Conservation (phyloP, 2,113 vertebrate genomes). For the Triplophysa tibetana region DNA sequence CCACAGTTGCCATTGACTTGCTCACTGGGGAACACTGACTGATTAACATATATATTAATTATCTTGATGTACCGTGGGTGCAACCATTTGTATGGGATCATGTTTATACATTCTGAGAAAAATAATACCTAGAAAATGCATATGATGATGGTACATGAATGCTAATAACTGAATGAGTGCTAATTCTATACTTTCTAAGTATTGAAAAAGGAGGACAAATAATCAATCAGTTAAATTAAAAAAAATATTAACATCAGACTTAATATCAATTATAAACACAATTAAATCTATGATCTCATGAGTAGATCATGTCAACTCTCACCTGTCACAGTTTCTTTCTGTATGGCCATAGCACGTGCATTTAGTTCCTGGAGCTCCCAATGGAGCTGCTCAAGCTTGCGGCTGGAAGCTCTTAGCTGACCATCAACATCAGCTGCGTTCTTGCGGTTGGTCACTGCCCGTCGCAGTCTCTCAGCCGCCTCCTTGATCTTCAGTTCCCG, state of each 20-base stretch:
- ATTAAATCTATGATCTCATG: neutral
- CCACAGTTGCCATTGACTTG: no score
- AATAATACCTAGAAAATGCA: no score
- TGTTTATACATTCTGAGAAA: no score
- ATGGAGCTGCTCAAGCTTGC: slow-evolving; percentile 73
- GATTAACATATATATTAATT: no score
- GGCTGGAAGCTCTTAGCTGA: slow-evolving; percentile 69
- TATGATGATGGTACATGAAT: no score
- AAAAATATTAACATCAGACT: neutral
- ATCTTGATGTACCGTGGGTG: no score
- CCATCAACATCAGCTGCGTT: slow-evolving; percentile 72
- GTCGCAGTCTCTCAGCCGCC: slow-evolving; percentile 71
- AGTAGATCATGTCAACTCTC: neutral
- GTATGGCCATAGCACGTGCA: slow-evolving; percentile 71
- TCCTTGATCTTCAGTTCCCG: slow-evolving; percentile 79
- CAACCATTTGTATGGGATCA: no score
- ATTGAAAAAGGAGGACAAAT: no score
- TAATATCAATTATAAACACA: neutral
- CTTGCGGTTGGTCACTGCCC: slow-evolving; percentile 71
- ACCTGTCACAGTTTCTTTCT: slow-evolving; percentile 65
- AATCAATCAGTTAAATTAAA: no score
- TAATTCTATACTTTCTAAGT: no score
- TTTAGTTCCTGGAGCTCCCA: slow-evolving; percentile 76
- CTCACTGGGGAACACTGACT: no score
- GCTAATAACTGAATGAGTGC: no score